Percentiles rank a stretch among this genome's conserved stretches.
These are phyloP conservation scores for Orthosia cruda DNA, from an alignment of 2,888 invertebrate species.

Conservation along the genomic window DNA sequence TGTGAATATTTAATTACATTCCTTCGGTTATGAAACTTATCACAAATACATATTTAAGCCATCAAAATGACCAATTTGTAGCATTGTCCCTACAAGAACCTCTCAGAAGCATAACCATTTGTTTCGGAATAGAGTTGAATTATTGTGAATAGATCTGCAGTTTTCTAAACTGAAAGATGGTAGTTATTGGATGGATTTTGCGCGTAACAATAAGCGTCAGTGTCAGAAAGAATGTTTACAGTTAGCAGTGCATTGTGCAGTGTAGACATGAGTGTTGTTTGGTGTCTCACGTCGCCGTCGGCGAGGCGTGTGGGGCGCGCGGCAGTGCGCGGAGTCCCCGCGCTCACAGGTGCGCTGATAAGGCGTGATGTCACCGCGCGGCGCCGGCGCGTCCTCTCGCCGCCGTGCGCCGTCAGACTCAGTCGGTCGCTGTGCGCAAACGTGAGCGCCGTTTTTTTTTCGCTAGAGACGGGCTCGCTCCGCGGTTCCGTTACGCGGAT, in stretches of 20 bases:
- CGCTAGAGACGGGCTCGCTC: conserved; percentile 58
- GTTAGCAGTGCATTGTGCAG: conserved; percentile 37
- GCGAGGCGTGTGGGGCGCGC: conserved; percentile 53
- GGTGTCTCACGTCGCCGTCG: conserved; percentile 33
- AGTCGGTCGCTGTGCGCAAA: conserved; percentile 79
- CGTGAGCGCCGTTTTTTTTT: conserved; percentile 77
- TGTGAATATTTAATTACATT: no score
- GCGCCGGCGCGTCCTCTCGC: conserved; percentile 71
- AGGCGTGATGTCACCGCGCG: conserved; percentile 80
- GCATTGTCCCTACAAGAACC: no score
- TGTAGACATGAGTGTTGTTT: conserved; percentile 45
- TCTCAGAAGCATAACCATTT: no score
- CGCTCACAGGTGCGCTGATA: conserved; percentile 77
- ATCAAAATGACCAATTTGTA: no score
- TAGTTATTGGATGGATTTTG: background rate
- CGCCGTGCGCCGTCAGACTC: conserved; percentile 75
- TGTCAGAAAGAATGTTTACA: conserved; percentile 30
- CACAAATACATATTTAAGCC: no score
- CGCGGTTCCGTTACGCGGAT: conserved; percentile 2
- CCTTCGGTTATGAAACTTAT: no score
- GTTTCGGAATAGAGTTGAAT: no score
- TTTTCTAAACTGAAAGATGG: background rate
- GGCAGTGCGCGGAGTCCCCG: conserved; percentile 60
- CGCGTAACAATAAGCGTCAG: conserved; percentile 7
- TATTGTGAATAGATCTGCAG: no score